Evolutionary conservation across 2,797 vertebrate species (phyloP).

Genomic region (Acridotheres tristis): DNA sequence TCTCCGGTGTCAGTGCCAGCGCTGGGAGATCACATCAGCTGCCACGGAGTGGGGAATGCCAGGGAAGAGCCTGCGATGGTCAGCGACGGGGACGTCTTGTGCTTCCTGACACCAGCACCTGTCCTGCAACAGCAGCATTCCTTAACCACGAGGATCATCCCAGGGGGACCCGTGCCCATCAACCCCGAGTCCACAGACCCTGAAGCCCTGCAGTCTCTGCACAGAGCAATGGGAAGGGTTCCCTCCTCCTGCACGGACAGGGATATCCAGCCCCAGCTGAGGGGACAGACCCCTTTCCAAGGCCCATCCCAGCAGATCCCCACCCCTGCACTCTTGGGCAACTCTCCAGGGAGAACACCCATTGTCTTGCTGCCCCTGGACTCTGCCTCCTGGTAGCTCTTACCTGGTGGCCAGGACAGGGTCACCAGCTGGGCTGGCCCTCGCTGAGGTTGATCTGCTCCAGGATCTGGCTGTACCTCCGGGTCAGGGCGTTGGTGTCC

Average conservation of each 20-base stretch:
- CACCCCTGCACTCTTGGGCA: rapidly evolving
- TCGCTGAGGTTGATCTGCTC: conserved; percentile 62
- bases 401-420: neutral
- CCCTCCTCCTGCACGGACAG: neutral
- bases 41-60: neutral
- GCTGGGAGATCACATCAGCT: neutral
- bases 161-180: neutral
- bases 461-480: conserved; percentile 86
- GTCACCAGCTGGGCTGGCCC: conserved; percentile 34
- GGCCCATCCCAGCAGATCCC: neutral
- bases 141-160: neutral
- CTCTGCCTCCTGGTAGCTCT: neutral
- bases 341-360: neutral
- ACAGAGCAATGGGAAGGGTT: rapidly evolving
- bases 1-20: rapidly evolving
- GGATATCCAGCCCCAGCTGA: rapidly evolving
- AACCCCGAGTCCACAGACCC: rapidly evolving
- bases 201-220: neutral
- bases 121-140: neutral
- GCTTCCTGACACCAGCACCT: neutral
- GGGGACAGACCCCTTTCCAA: neutral
- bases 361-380: neutral
- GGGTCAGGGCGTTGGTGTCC: conserved; percentile 80
- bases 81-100: neutral
- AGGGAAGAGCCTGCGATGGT: neutral